phyloP scores from a whole-genome alignment of 64 coral and sea anemone genomes.

The Dendronephthya gigantea region DNA sequence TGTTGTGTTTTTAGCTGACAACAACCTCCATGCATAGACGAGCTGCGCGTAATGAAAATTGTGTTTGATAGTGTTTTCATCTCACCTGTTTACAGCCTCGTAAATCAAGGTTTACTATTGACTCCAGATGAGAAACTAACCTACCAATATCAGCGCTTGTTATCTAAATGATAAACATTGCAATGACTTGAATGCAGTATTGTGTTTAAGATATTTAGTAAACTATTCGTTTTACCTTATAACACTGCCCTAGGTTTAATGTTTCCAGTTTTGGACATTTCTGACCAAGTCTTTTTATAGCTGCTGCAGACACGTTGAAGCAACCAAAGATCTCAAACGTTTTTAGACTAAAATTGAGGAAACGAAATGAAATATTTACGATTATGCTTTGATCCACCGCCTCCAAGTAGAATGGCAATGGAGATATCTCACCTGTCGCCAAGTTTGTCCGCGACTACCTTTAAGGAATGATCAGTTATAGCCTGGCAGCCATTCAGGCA shows the following conservation, averaged over 20 bases:
- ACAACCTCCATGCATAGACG: no score
- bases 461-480: slow-evolving; percentile 71
- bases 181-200: background rate
- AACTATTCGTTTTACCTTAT: slow-evolving; percentile 58
- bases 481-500: slow-evolving; percentile 95
- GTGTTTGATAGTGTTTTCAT: no score
- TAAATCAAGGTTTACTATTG: slow-evolving; percentile 85
- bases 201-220: no score
- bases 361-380: background rate
- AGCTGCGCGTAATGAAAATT: no score
- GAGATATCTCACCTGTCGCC: slow-evolving; percentile 50
- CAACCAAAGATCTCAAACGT: slow-evolving; percentile 99
- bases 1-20: no score
- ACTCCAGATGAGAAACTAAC: slow-evolving; percentile 63
- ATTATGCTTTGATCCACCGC: no score
- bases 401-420: background rate
- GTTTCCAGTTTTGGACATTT: slow-evolving; percentile 69
- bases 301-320: slow-evolving; percentile 75
- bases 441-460: slow-evolving; percentile 56
- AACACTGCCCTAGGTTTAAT: slow-evolving; percentile 87
- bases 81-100: slow-evolving; percentile 91
- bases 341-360: slow-evolving; percentile 32
- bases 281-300: slow-evolving; percentile 47
- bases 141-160: slow-evolving; percentile 67
- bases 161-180: slow-evolving; percentile 38